These are phyloP conservation scores for Aspidoscelis tigris DNA, from an alignment of 2,113 vertebrate species.

Conservation along the genomic window DNA sequence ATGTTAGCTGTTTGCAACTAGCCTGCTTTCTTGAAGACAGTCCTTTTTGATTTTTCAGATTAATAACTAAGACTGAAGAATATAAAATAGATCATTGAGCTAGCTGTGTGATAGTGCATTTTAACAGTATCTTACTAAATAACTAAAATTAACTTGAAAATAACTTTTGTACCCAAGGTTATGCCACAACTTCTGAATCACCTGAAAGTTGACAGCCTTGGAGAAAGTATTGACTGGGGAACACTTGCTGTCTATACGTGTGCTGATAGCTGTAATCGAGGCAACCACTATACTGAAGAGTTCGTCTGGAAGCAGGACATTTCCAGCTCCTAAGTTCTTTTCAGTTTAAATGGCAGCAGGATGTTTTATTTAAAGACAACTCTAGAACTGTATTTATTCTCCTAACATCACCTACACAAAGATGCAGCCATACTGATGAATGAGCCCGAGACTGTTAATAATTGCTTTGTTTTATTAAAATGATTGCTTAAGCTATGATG, in stretches of 20 bases:
- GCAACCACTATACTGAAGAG: conserved; percentile 80
- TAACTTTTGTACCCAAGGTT: conserved; percentile 76
- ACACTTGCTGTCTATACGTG: conserved; percentile 87
- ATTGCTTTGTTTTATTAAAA: background rate
- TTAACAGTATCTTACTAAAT: too few species aligned
- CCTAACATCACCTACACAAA: background rate
- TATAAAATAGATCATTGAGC: background rate
- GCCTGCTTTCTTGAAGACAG: background rate
- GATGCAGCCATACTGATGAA: background rate
- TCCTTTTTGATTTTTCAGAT: background rate
- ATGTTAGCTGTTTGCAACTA: too few species aligned
- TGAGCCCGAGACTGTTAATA: background rate
- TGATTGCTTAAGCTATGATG: background rate
- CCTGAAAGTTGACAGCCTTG: conserved; percentile 86
- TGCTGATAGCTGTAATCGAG: conserved; percentile 81
- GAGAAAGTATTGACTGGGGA: conserved; percentile 94
- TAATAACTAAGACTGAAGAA: background rate
- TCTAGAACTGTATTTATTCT: background rate
- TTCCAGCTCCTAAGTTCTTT: conserved; percentile 35
- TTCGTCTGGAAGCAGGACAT: conserved; percentile 97
- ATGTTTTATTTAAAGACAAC: background rate
- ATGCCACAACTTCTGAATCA: conserved; percentile 96
- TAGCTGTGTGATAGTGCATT: background rate
- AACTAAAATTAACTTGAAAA: too few species aligned
- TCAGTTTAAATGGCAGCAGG: background rate